Conservation (phyloP, 2,888 invertebrate species). For the Noctua pronuba region DNA sequence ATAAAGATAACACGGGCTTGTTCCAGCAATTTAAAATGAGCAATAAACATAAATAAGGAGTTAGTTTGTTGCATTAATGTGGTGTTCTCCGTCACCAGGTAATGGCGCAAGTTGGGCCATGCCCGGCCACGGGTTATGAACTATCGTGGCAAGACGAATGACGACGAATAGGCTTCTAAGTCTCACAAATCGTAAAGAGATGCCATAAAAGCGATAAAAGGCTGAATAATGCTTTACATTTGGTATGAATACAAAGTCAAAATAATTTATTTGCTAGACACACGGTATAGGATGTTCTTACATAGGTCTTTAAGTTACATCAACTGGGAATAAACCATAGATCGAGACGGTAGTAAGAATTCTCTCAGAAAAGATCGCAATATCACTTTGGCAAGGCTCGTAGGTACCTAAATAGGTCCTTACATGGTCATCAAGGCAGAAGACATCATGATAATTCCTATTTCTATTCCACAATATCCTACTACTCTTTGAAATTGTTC, state of each 20-base stretch:
- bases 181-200: not conserved
- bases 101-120: constrained; percentile 24
- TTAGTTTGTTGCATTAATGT: constrained; percentile 65
- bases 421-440: not conserved
- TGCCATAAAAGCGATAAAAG: constrained; percentile 5
- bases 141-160: not conserved
- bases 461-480: not conserved
- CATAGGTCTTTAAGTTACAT: not conserved
- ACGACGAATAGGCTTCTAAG: not conserved
- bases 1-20: constrained; percentile 68
- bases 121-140: not conserved
- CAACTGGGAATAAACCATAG: not conserved
- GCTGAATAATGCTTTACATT: constrained; percentile 4
- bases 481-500: not conserved
- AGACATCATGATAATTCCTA: not conserved
- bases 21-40: constrained; percentile 69
- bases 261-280: not conserved
- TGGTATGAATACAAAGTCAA: constrained; percentile 8
- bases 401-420: not conserved
- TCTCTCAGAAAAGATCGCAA: not conserved
- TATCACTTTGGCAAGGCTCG: not conserved
- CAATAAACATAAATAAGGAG: constrained; percentile 73
- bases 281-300: not conserved
- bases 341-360: not conserved
- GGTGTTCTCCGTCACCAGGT: constrained; percentile 42